phyloP scores from a whole-genome alignment of 1,140 invertebrate genomes.

The Orchestia grillus region DNA sequence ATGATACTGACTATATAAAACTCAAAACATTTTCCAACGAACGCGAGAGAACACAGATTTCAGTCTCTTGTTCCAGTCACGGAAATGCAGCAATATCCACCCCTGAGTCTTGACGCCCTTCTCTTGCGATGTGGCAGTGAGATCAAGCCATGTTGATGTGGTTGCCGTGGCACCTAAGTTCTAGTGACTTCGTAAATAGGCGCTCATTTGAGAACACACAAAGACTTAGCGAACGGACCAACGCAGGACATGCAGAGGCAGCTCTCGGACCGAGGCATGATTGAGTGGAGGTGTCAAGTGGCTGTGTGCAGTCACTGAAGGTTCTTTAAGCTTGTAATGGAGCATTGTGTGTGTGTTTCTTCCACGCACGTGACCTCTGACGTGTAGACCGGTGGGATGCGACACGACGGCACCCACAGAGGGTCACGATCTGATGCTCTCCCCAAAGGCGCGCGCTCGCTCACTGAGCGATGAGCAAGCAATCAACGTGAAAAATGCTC shows the following conservation, averaged over 20 bases:
- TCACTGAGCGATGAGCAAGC: neutral
- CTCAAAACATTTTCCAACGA: neutral
- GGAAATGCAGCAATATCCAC: neutral
- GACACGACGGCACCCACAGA: neutral
- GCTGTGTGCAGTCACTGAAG: neutral
- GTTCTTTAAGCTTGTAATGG: neutral
- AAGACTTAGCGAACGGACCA: neutral
- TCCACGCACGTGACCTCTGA: neutral
- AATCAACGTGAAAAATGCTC: neutral
- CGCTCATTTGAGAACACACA: neutral
- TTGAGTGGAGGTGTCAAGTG: conserved; percentile 6
- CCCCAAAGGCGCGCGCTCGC: too few species aligned
- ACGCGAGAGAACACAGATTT: neutral
- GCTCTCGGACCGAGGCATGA: neutral
- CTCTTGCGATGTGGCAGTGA: neutral
- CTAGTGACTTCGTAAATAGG: neutral
- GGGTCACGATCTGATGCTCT: neutral
- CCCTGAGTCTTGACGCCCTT: neutral
- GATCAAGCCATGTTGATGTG: neutral
- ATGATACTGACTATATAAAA: neutral
- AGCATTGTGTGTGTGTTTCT: neutral
- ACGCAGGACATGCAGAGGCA: neutral
- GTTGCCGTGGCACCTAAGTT: neutral
- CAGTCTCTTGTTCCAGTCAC: neutral
- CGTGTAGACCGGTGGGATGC: neutral